phyloP scores from a whole-genome alignment of 2,113 vertebrate species.

The Oophaga pumilio region DNA sequence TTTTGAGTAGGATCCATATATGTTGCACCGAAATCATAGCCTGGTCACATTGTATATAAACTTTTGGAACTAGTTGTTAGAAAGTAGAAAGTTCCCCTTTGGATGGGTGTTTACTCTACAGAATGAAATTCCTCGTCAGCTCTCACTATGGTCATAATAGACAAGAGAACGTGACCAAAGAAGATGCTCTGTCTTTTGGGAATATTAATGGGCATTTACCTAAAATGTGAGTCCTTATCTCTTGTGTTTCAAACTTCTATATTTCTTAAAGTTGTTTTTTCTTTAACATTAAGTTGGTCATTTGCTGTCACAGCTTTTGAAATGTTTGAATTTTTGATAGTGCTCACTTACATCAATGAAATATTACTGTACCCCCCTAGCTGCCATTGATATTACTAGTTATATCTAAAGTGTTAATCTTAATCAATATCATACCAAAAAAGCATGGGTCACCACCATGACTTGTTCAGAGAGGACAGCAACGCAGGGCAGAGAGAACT shows the following conservation, averaged over 20 bases:
- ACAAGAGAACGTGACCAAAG: background rate
- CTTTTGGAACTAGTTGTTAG: background rate
- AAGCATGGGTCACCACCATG: too few relatives aligned
- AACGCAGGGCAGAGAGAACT: too few relatives aligned
- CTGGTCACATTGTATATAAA: background rate
- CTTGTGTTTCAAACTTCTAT: background rate
- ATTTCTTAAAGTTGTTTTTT: background rate
- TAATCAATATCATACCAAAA: too few relatives aligned
- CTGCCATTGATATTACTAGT: too few relatives aligned
- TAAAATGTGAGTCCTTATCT: background rate
- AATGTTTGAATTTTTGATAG: too few relatives aligned
- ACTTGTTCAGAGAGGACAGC: too few relatives aligned
- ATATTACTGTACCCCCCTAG: too few relatives aligned
- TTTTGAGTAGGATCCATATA: background rate
- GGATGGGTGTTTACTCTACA: background rate
- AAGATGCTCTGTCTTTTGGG: background rate
- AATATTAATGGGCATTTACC: background rate
- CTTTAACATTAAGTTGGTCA: background rate
- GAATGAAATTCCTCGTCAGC: conserved; percentile 1
- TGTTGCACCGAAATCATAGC: background rate
- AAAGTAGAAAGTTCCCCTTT: conserved; percentile 3
- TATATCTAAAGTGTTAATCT: too few relatives aligned
- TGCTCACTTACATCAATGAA: too few relatives aligned
- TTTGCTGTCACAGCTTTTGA: too few relatives aligned
- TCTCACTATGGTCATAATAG: background rate